Percentiles rank a stretch among this genome's conserved stretches.
These are phyloP conservation scores for Cephalotes varians DNA, from an alignment of 2,888 invertebrate species.

Conservation along the genomic window DNA sequence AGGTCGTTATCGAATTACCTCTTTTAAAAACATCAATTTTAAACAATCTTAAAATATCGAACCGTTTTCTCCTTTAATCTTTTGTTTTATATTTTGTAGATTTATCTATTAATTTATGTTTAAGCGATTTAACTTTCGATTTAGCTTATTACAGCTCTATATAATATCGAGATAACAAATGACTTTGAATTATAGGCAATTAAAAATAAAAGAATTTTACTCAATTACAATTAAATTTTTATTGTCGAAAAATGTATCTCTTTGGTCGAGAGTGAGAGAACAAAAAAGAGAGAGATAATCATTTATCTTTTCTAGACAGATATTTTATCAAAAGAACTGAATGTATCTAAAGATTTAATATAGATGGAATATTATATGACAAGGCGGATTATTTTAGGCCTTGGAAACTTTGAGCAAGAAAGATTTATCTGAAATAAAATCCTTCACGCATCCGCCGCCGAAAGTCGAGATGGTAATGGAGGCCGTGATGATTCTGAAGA, in stretches of 20 bases:
- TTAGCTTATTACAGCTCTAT: neutral
- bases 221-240: conserved; percentile 6
- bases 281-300: neutral
- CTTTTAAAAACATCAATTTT: neutral
- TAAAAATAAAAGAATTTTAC: conserved; percentile 4
- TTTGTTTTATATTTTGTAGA: neutral
- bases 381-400: conserved; percentile 85
- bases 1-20: conserved; percentile 79
- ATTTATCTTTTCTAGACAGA: neutral
- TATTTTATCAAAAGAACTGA: neutral
- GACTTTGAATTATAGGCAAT: neutral
- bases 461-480: conserved; percentile 97
- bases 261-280: neutral
- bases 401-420: conserved; percentile 94
- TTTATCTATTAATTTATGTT: conserved; percentile 4
- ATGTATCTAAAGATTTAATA: neutral
- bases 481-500: conserved; percentile 93
- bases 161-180: neutral
- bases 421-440: conserved; percentile 95
- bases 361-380: neutral
- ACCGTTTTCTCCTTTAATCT: neutral
- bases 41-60: neutral
- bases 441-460: conserved; percentile 94
- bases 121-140: neutral
- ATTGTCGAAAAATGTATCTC: neutral